A percentile compares a stretch with the other conserved stretches of the same genome.
These are phyloP conservation scores for Tragelaphus buxtoni DNA, from an alignment of 2,113 vertebrate genomes.

Conservation along the genomic window DNA sequence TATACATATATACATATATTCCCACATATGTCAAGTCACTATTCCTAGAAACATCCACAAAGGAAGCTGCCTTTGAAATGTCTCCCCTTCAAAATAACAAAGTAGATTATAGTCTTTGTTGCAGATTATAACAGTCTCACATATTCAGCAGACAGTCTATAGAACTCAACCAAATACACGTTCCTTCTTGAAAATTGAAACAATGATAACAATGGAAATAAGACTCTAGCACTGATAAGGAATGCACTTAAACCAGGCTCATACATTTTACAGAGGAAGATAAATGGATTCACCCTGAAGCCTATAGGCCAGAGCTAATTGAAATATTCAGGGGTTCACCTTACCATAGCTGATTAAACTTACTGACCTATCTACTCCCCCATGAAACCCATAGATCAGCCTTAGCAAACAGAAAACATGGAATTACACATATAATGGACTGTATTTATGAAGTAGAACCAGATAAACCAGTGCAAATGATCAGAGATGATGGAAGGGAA, in stretches of 20 bases:
- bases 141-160: not conserved
- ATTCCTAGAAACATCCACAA: conserved; percentile 46
- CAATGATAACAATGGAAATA: not conserved
- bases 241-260: not conserved
- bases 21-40: conserved; percentile 21
- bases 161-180: not conserved
- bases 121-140: not conserved
- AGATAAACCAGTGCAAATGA: not conserved
- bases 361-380: not conserved
- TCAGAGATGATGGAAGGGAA: not conserved
- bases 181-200: not conserved
- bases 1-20: not conserved
- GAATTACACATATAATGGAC: not conserved
- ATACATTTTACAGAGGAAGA: not conserved
- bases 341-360: not conserved
- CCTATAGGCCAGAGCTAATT: not conserved
- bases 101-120: not conserved
- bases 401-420: not conserved
- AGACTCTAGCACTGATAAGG: not conserved
- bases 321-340: not conserved
- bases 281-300: not conserved
- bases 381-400: not conserved
- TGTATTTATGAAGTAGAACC: not conserved
- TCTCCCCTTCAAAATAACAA: conserved; percentile 11
- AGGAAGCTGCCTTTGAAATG: conserved; percentile 27